phyloP scores from a whole-genome alignment of 2,797 vertebrate genomes.

The Phyllotis vaccarum region DNA sequence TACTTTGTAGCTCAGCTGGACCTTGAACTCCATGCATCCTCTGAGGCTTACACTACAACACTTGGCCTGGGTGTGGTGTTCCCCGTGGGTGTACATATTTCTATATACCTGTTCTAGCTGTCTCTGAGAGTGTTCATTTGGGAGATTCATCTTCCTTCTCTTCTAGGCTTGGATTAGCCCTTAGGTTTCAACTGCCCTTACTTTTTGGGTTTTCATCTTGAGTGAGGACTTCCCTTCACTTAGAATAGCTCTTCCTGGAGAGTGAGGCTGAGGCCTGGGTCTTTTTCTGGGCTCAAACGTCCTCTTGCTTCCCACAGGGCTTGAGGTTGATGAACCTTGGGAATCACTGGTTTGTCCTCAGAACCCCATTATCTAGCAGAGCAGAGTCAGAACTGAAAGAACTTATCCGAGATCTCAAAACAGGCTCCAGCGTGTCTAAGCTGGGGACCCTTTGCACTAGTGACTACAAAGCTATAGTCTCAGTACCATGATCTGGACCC shows the following conservation, averaged over 20 bases:
- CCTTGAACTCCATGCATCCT: background rate
- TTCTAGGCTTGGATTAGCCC: background rate
- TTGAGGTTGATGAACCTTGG: background rate
- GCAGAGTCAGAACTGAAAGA: background rate
- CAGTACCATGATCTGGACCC: background rate
- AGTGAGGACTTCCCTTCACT: background rate
- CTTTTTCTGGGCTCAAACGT: no score
- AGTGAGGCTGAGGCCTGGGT: background rate
- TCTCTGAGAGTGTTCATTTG: background rate
- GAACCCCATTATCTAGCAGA: background rate
- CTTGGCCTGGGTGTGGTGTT: no score
- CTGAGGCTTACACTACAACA: background rate
- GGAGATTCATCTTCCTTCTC: background rate
- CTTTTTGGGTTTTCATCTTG: background rate
- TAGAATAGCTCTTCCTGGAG: background rate
- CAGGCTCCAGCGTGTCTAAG: background rate
- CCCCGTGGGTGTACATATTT: background rate
- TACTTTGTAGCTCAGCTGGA: background rate
- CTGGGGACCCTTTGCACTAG: background rate
- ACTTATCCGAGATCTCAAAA: background rate
- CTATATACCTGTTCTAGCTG: background rate
- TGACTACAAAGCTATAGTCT: accelerated
- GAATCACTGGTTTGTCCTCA: background rate
- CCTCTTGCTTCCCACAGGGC: background rate
- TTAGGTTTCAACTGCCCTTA: background rate